Evolutionary conservation across 2,888 invertebrate species (phyloP), one percentile per base, ranked within the genome.

Genomic region (Choreutis nemorana): DNA sequence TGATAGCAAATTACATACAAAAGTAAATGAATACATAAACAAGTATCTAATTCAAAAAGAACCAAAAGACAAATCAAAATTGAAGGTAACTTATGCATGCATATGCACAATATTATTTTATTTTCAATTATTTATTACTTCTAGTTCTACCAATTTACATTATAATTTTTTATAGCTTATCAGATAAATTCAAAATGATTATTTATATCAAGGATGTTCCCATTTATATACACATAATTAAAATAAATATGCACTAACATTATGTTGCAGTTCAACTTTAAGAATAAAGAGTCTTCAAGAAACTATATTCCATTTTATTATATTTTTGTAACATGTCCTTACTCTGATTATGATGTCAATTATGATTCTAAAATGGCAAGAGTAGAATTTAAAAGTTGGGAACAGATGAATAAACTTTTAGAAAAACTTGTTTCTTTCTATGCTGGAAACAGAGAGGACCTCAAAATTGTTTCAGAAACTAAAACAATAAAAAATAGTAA

Each of bases 381-480:
- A 16, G 45, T 85, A 16, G 83, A 84, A 50, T 86, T 86, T 42
- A 75, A 68, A 43, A 60, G 83, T 37, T 83, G 82, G 82, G 54
- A 66, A 10, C 41, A 50, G 41, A 49, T 78, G 2, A 50, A 50
- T 12, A 57, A 50, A 33, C 36, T 75, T 16, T 25, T 71, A 14
- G 57, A 65, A 29, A 77, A 72, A 42, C 36, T 66, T 8, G 42
- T 58, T 1, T 50, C 61, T 36, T 67, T 71, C 44, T 66, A 63
- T 41, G 34, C 34, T 16, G 66, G 66, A 41, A 50, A 34, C 20
- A 57, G 2, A 55, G 53, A 41, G 40, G 46, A n/a, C n/a, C n/a
- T n/a, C n/a, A n/a, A n/a, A n/a, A n/a, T n/a, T n/a, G n/a, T n/a
- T n/a, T n/a, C n/a, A n/a, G 16, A 34, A 29, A 40, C 40, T 29